Base-by-base conservation (phyloP, 1,140 invertebrate genomes). In the Ladona fulva region DNA sequence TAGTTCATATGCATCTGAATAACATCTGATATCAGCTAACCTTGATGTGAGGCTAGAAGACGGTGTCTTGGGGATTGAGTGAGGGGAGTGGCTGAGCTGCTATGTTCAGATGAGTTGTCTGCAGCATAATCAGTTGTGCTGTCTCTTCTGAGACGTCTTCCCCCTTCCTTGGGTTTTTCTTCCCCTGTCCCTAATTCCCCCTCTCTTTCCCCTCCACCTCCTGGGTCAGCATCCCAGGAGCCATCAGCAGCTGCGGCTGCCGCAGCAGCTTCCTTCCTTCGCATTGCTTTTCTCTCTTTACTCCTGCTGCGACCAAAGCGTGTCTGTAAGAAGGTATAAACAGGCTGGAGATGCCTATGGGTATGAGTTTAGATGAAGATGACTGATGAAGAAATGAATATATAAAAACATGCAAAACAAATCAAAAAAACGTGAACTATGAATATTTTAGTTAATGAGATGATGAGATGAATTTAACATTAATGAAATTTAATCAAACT, bases 41-140 rank as follows among this genome's bases (percentile, higher is more conserved):
- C 66, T 42, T 80, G 73, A 29, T 79, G 75, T 83, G 84, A 84
- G 25, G 80, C 84, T 77, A 87, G 83, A 24, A 84, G 82, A 12
- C 90, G 85, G 78, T 90, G 89, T 12, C 90, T 86, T 0, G 91
- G 92, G 81, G 90, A 92, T 80, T 91, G 90, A 25, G 83, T 82
- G 37, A 80, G 80, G n/a, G 82, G 82, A 0, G 90, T 92, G 74
- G 89, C 90, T 0, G 89, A 89, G 74, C 89, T 92, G 80, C 90
- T 92, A 80, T 91, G 90, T 79, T 92, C 91, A 12, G 89, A 92
- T 59, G 91, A 92, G 80, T 91, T 90, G 85, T 92, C 91, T 16
- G 90, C 91, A 0, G 90, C 90, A 84, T 93, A 92, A 80, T 93
- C 90, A 78, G 86, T 92, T 84, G 82, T 79, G 79, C 86, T 91